phyloP scores from a whole-genome alignment of 2,797 vertebrate species.

The Spinus pinus region DNA sequence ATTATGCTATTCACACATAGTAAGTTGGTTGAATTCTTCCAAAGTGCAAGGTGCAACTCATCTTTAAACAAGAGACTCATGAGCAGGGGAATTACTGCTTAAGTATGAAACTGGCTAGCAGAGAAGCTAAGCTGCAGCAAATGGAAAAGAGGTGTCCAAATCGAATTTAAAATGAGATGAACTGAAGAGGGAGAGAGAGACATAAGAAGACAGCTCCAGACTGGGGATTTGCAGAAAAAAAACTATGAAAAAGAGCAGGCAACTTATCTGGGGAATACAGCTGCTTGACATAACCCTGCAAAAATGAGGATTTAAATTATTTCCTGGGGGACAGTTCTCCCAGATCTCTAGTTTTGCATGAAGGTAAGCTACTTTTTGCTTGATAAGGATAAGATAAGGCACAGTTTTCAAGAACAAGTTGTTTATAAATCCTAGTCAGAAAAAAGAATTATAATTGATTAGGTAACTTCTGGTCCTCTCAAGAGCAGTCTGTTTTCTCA shows the following conservation, averaged over 20 bases:
- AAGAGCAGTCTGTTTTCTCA: neutral
- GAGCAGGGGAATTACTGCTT: neutral
- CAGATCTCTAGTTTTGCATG: neutral
- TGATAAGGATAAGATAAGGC: neutral
- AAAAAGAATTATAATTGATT: neutral
- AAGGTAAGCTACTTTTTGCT: neutral
- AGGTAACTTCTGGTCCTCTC: neutral
- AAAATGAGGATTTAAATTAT: neutral
- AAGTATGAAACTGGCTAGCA: neutral
- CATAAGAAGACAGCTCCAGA: neutral
- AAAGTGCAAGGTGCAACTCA: neutral
- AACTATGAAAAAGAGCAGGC: neutral
- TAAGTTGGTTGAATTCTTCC: neutral
- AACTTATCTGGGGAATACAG: slow-evolving; percentile 31
- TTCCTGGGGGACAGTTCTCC: neutral
- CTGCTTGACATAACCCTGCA: slow-evolving; percentile 15
- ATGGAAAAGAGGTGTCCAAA: neutral
- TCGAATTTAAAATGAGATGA: slow-evolving; percentile 21
- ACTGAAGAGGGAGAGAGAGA: neutral
- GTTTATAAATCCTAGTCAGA: neutral
- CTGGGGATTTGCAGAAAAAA: slow-evolving; percentile 5
- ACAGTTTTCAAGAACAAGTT: neutral
- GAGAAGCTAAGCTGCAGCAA: neutral
- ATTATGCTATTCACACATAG: neutral
- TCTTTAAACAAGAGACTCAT: neutral